These are phyloP conservation scores for Myotis davidii DNA, from an alignment of 2,113 vertebrate species.

Conservation along the genomic window DNA sequence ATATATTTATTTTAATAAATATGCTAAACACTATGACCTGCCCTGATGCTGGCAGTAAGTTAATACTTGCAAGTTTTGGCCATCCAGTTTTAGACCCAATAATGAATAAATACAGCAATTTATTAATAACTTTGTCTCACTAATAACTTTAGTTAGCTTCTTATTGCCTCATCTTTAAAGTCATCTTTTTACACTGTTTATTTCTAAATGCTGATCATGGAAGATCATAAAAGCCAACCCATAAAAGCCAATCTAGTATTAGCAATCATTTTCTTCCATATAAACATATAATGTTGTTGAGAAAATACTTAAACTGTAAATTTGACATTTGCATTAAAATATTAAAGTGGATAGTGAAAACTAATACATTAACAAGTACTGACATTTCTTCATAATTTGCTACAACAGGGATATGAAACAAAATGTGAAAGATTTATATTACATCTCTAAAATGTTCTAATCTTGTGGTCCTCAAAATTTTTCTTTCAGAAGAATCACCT, in stretches of 20 bases:
- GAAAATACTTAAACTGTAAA: neutral
- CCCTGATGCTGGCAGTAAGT: neutral
- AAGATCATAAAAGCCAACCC: neutral
- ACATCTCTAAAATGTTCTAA: neutral
- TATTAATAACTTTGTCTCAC: neutral
- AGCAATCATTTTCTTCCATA: neutral
- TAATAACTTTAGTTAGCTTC: neutral
- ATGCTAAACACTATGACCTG: neutral
- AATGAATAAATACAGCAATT: neutral
- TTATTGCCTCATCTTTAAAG: neutral
- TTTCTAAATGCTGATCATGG: neutral
- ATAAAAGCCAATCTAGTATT: neutral
- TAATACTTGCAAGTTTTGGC: neutral
- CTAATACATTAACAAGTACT: neutral
- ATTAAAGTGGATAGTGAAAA: neutral
- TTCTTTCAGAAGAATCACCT: neutral
- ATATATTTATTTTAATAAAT: neutral
- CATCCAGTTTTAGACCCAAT: neutral
- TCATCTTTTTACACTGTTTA: neutral
- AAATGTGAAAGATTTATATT: neutral
- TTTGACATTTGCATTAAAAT: conserved; percentile 18
- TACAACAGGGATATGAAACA: neutral
- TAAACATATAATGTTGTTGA: neutral
- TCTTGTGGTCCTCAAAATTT: neutral
- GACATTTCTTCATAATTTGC: neutral